Evolutionary conservation across 2,797 vertebrate species (phyloP).

Genomic region (Champsocephalus gunnari): DNA sequence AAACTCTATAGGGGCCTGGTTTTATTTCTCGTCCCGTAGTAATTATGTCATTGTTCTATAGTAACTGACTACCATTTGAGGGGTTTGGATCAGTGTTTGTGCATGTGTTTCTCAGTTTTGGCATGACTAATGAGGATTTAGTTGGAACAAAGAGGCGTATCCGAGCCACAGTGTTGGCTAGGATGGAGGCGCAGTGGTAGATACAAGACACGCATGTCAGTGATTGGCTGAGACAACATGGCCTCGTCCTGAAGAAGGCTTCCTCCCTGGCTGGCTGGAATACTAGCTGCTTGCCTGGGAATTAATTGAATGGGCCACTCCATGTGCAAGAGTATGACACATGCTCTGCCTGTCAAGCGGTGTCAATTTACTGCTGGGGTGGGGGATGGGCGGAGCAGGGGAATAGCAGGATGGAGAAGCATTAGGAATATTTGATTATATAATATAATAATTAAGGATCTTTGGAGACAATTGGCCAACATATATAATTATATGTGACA

Average conservation of each 20-base stretch:
- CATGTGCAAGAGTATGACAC: constrained; percentile 66
- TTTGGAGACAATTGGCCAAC: constrained; percentile 9
- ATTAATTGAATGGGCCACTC: constrained; percentile 69
- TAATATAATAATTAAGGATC: neutral
- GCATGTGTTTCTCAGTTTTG: constrained; percentile 41
- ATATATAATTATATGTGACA: neutral
- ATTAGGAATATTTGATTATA: constrained; percentile 27
- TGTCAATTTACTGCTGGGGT: constrained; percentile 66
- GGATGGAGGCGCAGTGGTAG: constrained; percentile 30
- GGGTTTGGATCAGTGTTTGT: constrained; percentile 24
- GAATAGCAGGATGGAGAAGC: constrained; percentile 41
- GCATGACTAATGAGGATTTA: constrained; percentile 64
- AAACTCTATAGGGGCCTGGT: constrained; percentile 24
- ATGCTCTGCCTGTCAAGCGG: constrained; percentile 59
- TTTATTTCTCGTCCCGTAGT: constrained; percentile 27
- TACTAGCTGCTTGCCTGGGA: constrained; percentile 46
- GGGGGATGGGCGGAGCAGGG: constrained; percentile 31
- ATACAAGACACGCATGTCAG: constrained; percentile 28
- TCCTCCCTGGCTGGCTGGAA: constrained; percentile 48
- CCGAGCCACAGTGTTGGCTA: constrained; percentile 37
- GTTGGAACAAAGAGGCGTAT: constrained; percentile 64
- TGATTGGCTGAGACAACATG: constrained; percentile 40
- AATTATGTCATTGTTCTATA: constrained; percentile 56
- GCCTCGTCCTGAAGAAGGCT: constrained; percentile 54
- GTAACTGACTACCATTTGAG: constrained; percentile 40